These are phyloP conservation scores for Oryzias melastigma DNA, from an alignment of 2,113 vertebrate species.

Conservation along the genomic window DNA sequence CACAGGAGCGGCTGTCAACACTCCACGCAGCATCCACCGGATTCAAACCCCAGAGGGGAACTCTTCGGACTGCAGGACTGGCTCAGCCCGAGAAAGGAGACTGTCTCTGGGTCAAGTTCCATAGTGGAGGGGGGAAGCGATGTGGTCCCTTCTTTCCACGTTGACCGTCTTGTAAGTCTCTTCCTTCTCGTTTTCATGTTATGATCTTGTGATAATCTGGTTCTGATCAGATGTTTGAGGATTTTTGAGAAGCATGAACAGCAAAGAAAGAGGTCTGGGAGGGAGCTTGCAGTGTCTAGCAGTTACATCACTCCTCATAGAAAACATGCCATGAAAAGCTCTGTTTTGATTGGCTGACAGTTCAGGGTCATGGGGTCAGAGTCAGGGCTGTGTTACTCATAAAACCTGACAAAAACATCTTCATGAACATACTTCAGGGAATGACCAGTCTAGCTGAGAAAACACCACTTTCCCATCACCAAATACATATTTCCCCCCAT, in stretches of 20 bases:
- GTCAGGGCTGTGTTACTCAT: slow-evolving; percentile 65
- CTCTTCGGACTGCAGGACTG: slow-evolving; percentile 71
- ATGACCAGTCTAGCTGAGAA: slow-evolving; percentile 39
- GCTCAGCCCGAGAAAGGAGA: slow-evolving; percentile 70
- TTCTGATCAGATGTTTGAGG: slow-evolving; percentile 26
- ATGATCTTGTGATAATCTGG: slow-evolving; percentile 4
- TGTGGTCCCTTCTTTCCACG: slow-evolving; percentile 82
- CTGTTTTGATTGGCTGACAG: slow-evolving; percentile 74
- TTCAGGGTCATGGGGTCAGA: slow-evolving; percentile 73
- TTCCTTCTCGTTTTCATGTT: slow-evolving; percentile 33
- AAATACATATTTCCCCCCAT: slow-evolving; percentile 39
- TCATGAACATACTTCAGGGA: slow-evolving; percentile 61
- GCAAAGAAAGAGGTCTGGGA: slow-evolving; percentile 43
- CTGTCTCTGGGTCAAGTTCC: slow-evolving; percentile 75
- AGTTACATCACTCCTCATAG: slow-evolving; percentile 65
- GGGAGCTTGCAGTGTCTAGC: slow-evolving; percentile 36
- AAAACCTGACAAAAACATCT: slow-evolving; percentile 73
- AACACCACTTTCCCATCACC: slow-evolving; percentile 41
- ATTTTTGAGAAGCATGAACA: background rate
- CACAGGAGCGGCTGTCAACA: slow-evolving; percentile 72
- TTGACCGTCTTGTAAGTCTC: slow-evolving; percentile 82
- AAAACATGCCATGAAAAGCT: slow-evolving; percentile 61
- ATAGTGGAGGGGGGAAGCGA: slow-evolving; percentile 80
- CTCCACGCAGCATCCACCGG: slow-evolving; percentile 62
- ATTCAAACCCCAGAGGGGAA: slow-evolving; percentile 65